phyloP scores from a whole-genome alignment of 1,140 invertebrate genomes.

The Ephestia elutella region DNA sequence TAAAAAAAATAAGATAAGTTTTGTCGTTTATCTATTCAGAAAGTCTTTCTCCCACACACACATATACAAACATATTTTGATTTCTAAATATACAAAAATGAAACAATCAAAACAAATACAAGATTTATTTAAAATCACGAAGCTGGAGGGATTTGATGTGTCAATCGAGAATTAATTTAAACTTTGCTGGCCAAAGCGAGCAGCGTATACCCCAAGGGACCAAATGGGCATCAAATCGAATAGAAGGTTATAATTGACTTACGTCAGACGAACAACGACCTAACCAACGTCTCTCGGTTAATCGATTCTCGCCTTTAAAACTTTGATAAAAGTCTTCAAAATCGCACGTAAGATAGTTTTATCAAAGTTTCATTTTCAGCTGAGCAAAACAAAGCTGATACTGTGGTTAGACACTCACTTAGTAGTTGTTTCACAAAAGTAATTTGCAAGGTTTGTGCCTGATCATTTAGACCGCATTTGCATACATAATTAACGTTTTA shows the following conservation, averaged over 20 bases:
- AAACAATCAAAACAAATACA: not conserved
- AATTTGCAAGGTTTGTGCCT: constrained; percentile 44
- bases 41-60: no score
- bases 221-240: constrained; percentile 64
- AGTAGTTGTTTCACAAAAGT: constrained; percentile 50
- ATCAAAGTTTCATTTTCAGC: constrained; percentile 24
- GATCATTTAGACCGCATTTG: constrained; percentile 53
- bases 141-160: constrained; percentile 56
- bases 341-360: constrained; percentile 19
- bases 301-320: constrained; percentile 42
- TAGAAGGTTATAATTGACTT: constrained; percentile 68
- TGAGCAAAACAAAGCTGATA: constrained; percentile 25
- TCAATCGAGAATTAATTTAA: constrained; percentile 71
- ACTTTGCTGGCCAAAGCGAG: constrained; percentile 63
- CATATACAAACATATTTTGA: not conserved
- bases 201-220: constrained; percentile 52
- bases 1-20: no score
- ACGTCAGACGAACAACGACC: constrained; percentile 48
- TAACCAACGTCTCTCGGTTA: constrained; percentile 30
- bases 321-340: constrained; percentile 22
- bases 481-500: constrained; percentile 57
- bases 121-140: constrained; percentile 57
- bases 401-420: constrained; percentile 47
- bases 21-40: no score
- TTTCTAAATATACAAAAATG: not conserved